Base-by-base conservation (phyloP, 1,140 invertebrate genomes). In the Drosophila subpulchrella region DNA sequence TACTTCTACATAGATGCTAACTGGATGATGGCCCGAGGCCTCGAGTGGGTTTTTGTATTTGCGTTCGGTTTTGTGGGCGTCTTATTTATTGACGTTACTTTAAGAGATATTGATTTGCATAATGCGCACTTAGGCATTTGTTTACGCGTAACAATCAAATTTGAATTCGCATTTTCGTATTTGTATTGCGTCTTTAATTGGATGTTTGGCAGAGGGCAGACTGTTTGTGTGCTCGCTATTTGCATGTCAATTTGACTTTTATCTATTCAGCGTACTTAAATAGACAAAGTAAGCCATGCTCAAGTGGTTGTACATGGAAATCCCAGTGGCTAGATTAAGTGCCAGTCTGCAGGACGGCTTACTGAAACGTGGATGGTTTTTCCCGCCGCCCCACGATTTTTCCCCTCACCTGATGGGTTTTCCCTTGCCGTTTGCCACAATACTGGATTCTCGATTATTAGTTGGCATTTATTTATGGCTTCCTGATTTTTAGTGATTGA, bases 91-190 rank as follows among this genome's bases (percentile, higher is more conserved):
- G 84, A 78, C 77, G 76, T 68, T 89, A 74, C 85, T 88, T 88
- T 89, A 88, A 88, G 84, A 89, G 84, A 50, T 88, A 88, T 88
- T 89, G 84, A 88, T 88, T 88, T 88, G 84, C 84, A 88, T 88
- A 88, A 88, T 88, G 84, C 84, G 84, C 81, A 88, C 84, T 88
- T 88, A 88, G 83, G 84, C 80, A 89, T 88, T 88, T 88, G 84
- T 88, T 88, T 88, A 88, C 85, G 84, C 84, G 84, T 79, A 89
- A 88, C 84, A 88, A 88, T 88, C 84, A 89, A 88, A 88, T 88
- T 88, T 88, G 85, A 88, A 84, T 88, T 89, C 83, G 67, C 63
- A 88, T 86, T 88, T 78, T 82, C 82, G 60, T 81, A 81, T 86
- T 85, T 81, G 82, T 78, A 78, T 78, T 85, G 58, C 63, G 67